phyloP scores from a whole-genome alignment of 2,797 vertebrate species.

The Lagocephalus sceleratus region DNA sequence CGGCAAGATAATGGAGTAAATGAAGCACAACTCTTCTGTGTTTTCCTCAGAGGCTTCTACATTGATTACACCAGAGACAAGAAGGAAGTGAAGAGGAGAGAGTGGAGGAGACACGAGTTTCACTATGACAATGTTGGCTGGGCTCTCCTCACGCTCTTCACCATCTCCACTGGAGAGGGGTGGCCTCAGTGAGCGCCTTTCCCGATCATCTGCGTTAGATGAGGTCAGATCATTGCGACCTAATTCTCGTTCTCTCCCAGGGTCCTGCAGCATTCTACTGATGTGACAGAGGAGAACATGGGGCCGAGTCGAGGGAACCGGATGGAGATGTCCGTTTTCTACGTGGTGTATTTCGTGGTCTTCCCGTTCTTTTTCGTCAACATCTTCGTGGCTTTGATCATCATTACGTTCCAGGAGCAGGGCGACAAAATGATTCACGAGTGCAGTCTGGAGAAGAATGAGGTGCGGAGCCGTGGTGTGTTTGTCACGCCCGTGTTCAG shows the following conservation, averaged over 20 bases:
- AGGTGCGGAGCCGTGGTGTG: slow-evolving; percentile 71
- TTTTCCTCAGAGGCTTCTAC: slow-evolving; percentile 87
- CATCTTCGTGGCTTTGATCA: slow-evolving; percentile 98
- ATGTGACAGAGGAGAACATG: slow-evolving; percentile 93
- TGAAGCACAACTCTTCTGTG: neutral
- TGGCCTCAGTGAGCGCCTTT: slow-evolving; percentile 91
- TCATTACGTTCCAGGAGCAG: slow-evolving; percentile 99
- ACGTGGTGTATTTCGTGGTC: slow-evolving; percentile 97
- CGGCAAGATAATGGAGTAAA: neutral
- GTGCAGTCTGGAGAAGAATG: slow-evolving; percentile 96
- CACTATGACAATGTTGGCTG: slow-evolving; percentile 98
- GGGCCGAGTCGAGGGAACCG: slow-evolving; percentile 96
- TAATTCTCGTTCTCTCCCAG: slow-evolving; percentile 55
- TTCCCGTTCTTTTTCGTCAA: slow-evolving; percentile 99
- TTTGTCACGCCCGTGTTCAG: neutral
- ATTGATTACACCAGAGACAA: slow-evolving; percentile 94
- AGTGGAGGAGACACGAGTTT: slow-evolving; percentile 96
- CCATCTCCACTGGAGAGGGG: slow-evolving; percentile 95
- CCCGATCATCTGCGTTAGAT: neutral
- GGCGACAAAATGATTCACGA: slow-evolving; percentile 99
- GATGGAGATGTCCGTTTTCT: slow-evolving; percentile 99
- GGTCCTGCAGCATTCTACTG: slow-evolving; percentile 95
- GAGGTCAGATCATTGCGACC: neutral
- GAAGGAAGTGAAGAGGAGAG: slow-evolving; percentile 93
- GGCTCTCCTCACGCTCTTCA: slow-evolving; percentile 95